A percentile compares a stretch with the other conserved stretches of the same genome.
Evolutionary conservation across 2,113 vertebrate species (phyloP).

Genomic region (Fulica atra): DNA sequence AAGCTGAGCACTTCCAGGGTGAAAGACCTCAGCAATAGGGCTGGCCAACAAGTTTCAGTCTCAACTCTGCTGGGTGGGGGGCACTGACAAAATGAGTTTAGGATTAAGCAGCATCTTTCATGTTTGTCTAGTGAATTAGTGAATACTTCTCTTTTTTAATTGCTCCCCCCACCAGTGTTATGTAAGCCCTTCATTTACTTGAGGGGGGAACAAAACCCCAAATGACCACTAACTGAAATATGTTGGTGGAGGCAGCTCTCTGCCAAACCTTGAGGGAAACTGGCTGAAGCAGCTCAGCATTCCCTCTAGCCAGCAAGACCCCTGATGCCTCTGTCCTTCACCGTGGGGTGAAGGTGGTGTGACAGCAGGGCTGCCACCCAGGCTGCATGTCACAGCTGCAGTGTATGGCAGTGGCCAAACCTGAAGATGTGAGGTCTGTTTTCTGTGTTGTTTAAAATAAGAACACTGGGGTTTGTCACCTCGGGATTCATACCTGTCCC

Average conservation of each 20-base stretch:
- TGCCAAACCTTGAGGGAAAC: not conserved
- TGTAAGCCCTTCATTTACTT: not conserved
- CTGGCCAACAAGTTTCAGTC: not conserved
- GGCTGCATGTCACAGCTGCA: not conserved
- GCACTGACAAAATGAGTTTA: not conserved
- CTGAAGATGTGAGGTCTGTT: not conserved
- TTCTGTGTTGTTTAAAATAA: not conserved
- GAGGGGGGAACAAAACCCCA: rapidly evolving
- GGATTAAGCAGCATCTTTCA: not conserved
- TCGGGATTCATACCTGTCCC: too few relatives aligned
- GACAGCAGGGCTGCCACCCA: not conserved
- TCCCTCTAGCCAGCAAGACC: rapidly evolving
- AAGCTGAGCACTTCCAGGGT: not conserved
- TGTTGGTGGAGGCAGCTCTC: not conserved
- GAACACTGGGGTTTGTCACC: rapidly evolving
- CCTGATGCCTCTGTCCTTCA: not conserved
- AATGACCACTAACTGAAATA: not conserved
- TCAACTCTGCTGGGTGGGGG: not conserved
- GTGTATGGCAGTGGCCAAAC: rapidly evolving
- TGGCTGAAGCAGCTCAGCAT: not conserved
- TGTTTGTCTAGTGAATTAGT: not conserved
- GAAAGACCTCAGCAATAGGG: not conserved
- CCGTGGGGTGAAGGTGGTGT: not conserved
- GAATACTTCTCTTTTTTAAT: not conserved
- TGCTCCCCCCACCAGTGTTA: rapidly evolving